phyloP scores from a whole-genome alignment of 1,140 invertebrate species.

The Asbolus verrucosus region DNA sequence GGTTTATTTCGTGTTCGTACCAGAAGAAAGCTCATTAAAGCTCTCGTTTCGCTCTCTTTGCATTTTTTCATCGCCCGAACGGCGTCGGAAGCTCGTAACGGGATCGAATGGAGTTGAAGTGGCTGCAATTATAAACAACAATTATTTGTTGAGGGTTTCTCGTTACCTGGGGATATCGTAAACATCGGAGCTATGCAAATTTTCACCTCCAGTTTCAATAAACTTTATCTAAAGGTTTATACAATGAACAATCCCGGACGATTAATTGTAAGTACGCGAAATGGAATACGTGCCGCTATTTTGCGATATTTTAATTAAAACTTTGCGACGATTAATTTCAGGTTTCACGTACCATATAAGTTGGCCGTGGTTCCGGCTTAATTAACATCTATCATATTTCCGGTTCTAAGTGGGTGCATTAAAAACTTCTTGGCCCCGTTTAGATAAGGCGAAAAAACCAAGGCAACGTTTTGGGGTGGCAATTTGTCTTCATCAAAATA shows the following conservation, averaged over 20 bases:
- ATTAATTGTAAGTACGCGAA: slow-evolving; percentile 36
- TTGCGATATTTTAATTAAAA: slow-evolving; percentile 33
- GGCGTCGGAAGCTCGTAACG: too few relatives aligned
- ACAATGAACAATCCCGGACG: slow-evolving; percentile 28
- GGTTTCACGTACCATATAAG: slow-evolving; percentile 15
- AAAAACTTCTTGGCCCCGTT: too few relatives aligned
- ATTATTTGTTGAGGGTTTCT: slow-evolving; percentile 14
- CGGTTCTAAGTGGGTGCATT: too few relatives aligned
- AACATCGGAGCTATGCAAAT: slow-evolving; percentile 33
- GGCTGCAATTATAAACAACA: too few relatives aligned
- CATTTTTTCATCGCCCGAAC: too few relatives aligned
- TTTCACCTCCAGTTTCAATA: slow-evolving; percentile 33
- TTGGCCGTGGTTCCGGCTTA: neutral
- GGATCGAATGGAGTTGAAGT: too few relatives aligned
- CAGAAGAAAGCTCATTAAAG: too few relatives aligned
- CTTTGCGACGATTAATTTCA: slow-evolving; percentile 20
- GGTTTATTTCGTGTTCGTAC: too few relatives aligned
- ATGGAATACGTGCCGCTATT: slow-evolving; percentile 17
- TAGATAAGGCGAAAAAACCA: too few relatives aligned
- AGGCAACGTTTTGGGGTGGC: neutral
- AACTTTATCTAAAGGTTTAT: slow-evolving; percentile 32
- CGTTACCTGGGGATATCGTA: slow-evolving; percentile 32
- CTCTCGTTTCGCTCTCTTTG: too few relatives aligned
- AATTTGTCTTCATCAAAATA: slow-evolving; percentile 34
- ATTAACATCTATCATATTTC: slow-evolving; percentile 2